These are phyloP conservation scores for Drosophila mimica DNA, from an alignment of 2,888 invertebrate genomes.

Conservation along the genomic window DNA sequence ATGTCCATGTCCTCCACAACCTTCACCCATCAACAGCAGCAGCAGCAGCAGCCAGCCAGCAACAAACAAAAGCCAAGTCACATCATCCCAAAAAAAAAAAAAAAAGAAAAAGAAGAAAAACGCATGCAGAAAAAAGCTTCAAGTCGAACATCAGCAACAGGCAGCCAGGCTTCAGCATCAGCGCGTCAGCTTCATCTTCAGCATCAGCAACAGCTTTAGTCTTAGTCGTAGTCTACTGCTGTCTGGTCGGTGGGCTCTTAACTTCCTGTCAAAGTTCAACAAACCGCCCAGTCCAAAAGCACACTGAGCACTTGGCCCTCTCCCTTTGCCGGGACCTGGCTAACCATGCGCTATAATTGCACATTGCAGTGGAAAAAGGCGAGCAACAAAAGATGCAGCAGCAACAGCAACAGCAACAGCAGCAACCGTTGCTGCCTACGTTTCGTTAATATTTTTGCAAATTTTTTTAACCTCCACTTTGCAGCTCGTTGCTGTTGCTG, in stretches of 20 bases:
- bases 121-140: constrained; percentile 41
- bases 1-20: constrained; percentile 68
- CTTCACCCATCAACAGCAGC: constrained; percentile 73
- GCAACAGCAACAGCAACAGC: constrained; percentile 45
- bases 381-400: constrained; percentile 56
- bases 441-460: constrained; percentile 80
- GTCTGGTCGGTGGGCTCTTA: constrained; percentile 57
- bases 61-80: constrained; percentile 60
- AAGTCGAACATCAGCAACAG: constrained; percentile 6
- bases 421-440: constrained; percentile 70
- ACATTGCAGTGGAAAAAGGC: constrained; percentile 78
- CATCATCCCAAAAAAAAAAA: constrained; percentile 43
- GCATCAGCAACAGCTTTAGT: constrained; percentile 38
- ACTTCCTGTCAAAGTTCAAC: constrained; percentile 79
- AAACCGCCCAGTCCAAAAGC: constrained; percentile 74
- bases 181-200: constrained; percentile 20
- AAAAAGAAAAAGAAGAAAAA: constrained; percentile 13
- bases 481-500: constrained; percentile 60
- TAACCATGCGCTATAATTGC: constrained; percentile 73
- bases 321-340: constrained; percentile 3
- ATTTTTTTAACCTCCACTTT: constrained; percentile 79
- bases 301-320: constrained; percentile 42
- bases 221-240: constrained; percentile 61
- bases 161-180: constrained; percentile 36
- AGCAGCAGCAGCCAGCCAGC: constrained; percentile 45